Conservation (phyloP, 2,113 vertebrate genomes). For the Nyctibius bracteatus region DNA sequence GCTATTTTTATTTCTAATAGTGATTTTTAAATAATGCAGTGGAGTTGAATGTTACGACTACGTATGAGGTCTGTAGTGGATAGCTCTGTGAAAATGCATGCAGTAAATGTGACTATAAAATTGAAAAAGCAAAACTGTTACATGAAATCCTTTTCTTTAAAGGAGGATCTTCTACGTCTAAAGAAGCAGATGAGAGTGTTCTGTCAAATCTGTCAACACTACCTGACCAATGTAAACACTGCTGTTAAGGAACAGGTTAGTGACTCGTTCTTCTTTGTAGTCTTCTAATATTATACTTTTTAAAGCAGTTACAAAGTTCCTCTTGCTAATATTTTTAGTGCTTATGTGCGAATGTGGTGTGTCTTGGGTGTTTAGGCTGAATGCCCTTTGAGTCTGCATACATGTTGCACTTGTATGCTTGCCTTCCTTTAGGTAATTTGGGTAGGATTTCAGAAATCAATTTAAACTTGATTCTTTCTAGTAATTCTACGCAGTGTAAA, state of each 20-base stretch:
- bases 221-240: slow-evolving; percentile 97
- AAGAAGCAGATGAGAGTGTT: slow-evolving; percentile 98
- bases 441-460: background rate
- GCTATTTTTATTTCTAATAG: background rate
- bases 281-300: background rate
- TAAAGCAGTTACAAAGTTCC: background rate
- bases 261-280: background rate
- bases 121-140: background rate
- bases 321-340: background rate
- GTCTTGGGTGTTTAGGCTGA: background rate
- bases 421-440: background rate
- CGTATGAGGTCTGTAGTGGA: background rate
- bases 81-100: background rate
- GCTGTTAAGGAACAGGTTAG: slow-evolving; percentile 98
- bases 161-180: slow-evolving; percentile 92
- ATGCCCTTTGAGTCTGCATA: background rate
- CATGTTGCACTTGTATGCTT: background rate
- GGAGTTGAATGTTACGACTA: background rate
- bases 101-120: background rate
- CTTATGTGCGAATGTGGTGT: fast-evolving
- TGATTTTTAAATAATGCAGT: background rate
- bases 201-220: slow-evolving; percentile 98
- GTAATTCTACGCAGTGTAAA: background rate
- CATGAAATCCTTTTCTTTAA: slow-evolving; percentile 18
- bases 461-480: background rate